Conservation (phyloP, 2,888 invertebrate genomes). For the Invenusta paracnida region DNA sequence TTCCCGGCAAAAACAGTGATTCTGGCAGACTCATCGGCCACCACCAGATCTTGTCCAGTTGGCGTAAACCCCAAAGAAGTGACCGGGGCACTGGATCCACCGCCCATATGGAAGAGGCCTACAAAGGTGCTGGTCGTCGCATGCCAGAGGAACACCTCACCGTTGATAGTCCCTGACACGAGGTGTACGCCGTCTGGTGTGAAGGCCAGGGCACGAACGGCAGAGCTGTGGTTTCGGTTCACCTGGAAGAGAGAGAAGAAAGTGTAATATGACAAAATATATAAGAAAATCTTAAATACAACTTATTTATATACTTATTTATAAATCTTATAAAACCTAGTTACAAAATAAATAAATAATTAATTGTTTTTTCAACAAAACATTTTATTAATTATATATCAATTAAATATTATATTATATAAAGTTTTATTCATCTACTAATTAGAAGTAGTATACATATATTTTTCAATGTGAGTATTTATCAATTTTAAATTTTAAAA, state of each 20-base stretch:
- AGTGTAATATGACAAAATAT: background rate
- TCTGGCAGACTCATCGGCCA: background rate
- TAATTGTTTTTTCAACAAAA: no score
- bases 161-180: background rate
- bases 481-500: no score
- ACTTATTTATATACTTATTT: no score
- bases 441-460: no score
- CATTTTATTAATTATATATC: background rate
- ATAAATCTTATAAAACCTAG: no score
- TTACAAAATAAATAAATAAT: no score
- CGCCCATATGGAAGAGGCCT: background rate
- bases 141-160: background rate
- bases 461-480: no score
- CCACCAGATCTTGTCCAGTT: background rate
- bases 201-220: background rate
- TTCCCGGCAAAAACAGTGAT: background rate
- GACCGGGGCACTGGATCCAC: background rate
- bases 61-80: background rate
- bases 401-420: no score
- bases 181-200: background rate
- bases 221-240: background rate
- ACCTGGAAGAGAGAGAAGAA: background rate
- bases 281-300: background rate
- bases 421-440: no score
- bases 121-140: background rate